These are phyloP conservation scores for Mustela lutreola DNA, from an alignment of 2,113 vertebrate species.

Conservation along the genomic window DNA sequence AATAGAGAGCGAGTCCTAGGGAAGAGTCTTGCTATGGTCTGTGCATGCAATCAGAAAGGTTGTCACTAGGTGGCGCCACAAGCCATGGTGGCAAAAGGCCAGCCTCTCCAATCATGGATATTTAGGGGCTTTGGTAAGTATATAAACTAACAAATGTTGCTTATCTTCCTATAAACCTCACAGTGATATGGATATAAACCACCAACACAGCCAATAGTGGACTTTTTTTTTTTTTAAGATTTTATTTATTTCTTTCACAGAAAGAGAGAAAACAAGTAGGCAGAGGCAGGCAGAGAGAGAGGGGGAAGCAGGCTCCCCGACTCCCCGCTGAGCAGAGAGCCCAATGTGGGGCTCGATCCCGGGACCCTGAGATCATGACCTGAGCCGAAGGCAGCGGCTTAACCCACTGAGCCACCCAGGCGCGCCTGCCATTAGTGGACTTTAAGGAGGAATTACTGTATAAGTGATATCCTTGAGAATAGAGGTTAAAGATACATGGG, in stretches of 20 bases:
- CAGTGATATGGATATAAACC: background rate
- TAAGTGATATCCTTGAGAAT: background rate
- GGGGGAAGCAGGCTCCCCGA: no score
- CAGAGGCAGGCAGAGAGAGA: no score
- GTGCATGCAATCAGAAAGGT: background rate
- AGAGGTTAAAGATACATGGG: background rate
- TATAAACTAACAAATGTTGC: background rate
- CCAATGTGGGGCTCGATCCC: no score
- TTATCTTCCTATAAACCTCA: background rate
- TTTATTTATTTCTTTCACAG: no score
- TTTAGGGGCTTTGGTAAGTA: background rate
- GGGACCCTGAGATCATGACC: no score
- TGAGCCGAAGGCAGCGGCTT: no score
- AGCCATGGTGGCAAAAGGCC: background rate
- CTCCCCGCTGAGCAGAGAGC: no score
- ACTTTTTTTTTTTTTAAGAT: background rate
- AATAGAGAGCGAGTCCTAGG: no score
- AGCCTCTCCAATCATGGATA: background rate
- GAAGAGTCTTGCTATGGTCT: background rate
- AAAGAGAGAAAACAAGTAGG: no score
- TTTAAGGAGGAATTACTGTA: background rate
- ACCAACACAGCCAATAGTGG: background rate
- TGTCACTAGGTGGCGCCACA: constrained; percentile 13
- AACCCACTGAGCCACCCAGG: no score
- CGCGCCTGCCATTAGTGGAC: background rate